Conservation (phyloP, 2,797 vertebrate species). For the Sylvilagus floridanus region DNA sequence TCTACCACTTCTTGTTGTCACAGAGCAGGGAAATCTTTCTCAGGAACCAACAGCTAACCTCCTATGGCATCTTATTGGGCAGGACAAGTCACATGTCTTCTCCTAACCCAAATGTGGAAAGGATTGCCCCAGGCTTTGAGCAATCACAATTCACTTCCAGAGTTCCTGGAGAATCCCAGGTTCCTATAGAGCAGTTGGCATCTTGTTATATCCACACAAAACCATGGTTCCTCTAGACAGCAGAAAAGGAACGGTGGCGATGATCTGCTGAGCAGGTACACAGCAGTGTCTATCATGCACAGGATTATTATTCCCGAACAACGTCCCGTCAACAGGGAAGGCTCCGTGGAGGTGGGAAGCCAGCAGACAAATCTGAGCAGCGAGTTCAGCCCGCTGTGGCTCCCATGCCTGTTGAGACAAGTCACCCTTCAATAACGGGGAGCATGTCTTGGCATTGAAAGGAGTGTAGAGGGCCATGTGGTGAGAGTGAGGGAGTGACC, state of each 20-base stretch:
- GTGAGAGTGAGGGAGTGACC: not conserved
- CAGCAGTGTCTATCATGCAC: not conserved
- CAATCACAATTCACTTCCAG: not conserved
- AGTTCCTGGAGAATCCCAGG: not conserved
- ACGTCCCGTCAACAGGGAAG: not conserved
- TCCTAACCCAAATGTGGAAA: not conserved
- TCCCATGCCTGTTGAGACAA: not conserved
- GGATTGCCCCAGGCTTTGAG: not conserved
- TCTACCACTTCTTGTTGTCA: not conserved
- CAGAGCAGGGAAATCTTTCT: not conserved
- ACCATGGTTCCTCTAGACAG: not conserved
- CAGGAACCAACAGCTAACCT: not conserved
- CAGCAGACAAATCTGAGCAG: not conserved
- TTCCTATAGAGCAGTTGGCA: not conserved
- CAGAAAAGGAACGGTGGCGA: not conserved
- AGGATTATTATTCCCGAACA: conserved; percentile 8
- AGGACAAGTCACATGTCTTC: not conserved
- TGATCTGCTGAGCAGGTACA: not conserved
- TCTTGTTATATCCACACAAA: not conserved
- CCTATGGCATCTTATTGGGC: not conserved
- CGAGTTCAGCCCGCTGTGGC: not conserved
- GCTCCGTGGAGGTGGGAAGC: not conserved
- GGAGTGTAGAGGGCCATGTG: no score
- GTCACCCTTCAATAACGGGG: not conserved
- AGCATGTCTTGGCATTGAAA: not conserved